phyloP scores from a whole-genome alignment of 2,888 invertebrate species.

The Polydrusus cervinus region DNA sequence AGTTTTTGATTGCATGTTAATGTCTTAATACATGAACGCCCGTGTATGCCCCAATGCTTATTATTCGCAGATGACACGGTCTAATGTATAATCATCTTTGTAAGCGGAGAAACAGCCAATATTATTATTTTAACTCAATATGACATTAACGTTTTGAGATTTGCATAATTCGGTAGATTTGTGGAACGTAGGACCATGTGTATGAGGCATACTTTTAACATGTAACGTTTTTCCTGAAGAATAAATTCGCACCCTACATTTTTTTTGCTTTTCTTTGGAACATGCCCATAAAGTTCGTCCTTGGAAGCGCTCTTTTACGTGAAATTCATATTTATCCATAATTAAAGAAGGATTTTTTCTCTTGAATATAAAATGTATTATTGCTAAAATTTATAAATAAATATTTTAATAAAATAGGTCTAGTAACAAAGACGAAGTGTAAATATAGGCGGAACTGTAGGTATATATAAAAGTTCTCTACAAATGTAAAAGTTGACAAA shows the following conservation, averaged over 20 bases:
- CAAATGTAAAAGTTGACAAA: too few species aligned
- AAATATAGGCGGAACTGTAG: too few species aligned
- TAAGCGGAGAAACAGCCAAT: too few species aligned
- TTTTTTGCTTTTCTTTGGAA: conserved; percentile 24
- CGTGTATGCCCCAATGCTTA: too few species aligned
- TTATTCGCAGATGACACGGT: too few species aligned
- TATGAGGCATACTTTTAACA: conserved; percentile 5
- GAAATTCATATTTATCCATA: conserved; percentile 31
- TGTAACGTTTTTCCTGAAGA: conserved; percentile 17
- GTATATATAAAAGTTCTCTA: neutral
- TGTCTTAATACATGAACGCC: too few species aligned
- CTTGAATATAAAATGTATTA: conserved; percentile 28
- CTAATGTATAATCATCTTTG: too few species aligned
- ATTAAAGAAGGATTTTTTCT: conserved; percentile 31
- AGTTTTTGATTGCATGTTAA: too few species aligned
- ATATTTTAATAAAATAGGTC: too few species aligned
- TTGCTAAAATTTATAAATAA: neutral
- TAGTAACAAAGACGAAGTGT: too few species aligned
- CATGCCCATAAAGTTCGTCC: conserved; percentile 35
- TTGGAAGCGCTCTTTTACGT: conserved; percentile 17
- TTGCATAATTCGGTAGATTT: neutral
- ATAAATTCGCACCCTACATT: conserved; percentile 23
- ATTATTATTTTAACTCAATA: neutral
- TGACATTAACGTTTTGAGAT: conserved; percentile 19
- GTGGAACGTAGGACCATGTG: conserved; percentile 15